Evolutionary conservation across 2,113 vertebrate species (phyloP), one percentile per base, ranked within the genome.

Genomic region (Gasterosteus aculeatus): DNA sequence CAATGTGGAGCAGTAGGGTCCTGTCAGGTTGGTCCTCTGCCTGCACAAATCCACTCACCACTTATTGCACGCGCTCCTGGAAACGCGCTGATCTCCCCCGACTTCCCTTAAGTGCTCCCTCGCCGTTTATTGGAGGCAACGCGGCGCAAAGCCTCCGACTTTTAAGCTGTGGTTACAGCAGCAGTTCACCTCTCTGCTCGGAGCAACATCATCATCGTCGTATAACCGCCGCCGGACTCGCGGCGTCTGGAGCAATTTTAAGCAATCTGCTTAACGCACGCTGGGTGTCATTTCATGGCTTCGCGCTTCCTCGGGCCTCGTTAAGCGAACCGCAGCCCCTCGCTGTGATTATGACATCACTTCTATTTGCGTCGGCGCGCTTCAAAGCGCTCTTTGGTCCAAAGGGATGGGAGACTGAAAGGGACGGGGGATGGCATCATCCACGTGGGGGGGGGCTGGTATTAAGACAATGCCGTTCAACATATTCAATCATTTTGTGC

Each of bases 271-370:
- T 9, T 9, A 8, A 74, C 75, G 67, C 22, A 26, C 69, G 66
- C 78, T 62, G 83, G 77, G 89, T 91, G 89, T 85, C 54, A 82
- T 83, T 82, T 80, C 61, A 88, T 85, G 66, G 78, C 77, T 87
- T 83, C 84, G 75, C 81, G 79, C 72, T 78, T 88, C 75, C 80
- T 70, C 72, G 76, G 81, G 81, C 83, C 79, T 89, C 79, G 78
- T 88, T 88, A 85, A 77, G 66, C 68, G 35, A 38, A 38, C 5
- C 35, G 3, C 5, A 38, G 35, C 35, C 35, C 5, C 35, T 38
- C 35, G 35, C 35, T 38, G 35, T 38, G 35, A 38, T 38, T 5
- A 38, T 38, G 35, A 38, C 35, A 38, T 38, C 35, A 38, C 35
- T 38, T 38, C 6, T 7, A 38, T 38, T 38, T 38, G 35, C 7